Evolutionary conservation across 2,888 invertebrate species (phyloP).

Genomic region (Leucophenga maculata): DNA sequence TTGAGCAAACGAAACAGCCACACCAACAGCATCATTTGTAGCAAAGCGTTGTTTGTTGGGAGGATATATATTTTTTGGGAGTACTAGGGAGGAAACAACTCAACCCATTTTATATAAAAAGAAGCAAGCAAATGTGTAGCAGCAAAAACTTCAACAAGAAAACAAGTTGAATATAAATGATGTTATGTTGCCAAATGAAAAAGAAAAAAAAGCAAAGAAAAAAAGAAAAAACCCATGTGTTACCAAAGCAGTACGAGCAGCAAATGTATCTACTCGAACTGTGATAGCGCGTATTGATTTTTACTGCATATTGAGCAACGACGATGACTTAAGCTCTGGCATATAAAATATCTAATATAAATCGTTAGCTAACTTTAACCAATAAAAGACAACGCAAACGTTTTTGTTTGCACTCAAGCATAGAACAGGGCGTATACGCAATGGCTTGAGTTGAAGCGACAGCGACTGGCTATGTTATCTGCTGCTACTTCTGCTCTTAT

Average conservation of each 20-base stretch:
- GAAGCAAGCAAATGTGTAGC: slow-evolving; percentile 24
- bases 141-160: slow-evolving; percentile 33
- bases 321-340: slow-evolving; percentile 40
- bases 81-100: slow-evolving; percentile 45
- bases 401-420: slow-evolving; percentile 7
- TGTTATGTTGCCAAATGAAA: slow-evolving; percentile 50
- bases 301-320: not conserved
- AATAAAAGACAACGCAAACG: slow-evolving; percentile 54
- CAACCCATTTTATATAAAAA: slow-evolving; percentile 33
- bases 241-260: not conserved
- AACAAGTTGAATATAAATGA: slow-evolving; percentile 66
- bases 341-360: slow-evolving; percentile 57
- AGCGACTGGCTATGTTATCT: too few relatives aligned
- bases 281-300: slow-evolving; percentile 35
- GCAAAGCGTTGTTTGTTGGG: slow-evolving; percentile 4
- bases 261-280: not conserved
- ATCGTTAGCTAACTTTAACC: slow-evolving; percentile 55
- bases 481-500: not conserved
- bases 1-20: slow-evolving; percentile 57
- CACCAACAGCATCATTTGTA: slow-evolving; percentile 21
- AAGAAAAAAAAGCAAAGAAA: too few relatives aligned
- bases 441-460: not conserved
- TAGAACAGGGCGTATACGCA: slow-evolving; percentile 10
- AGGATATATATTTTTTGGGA: too few relatives aligned
- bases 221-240: too few relatives aligned